These are phyloP conservation scores for Burhinus bistriatus DNA, from an alignment of 2,113 vertebrate genomes.

Conservation along the genomic window DNA sequence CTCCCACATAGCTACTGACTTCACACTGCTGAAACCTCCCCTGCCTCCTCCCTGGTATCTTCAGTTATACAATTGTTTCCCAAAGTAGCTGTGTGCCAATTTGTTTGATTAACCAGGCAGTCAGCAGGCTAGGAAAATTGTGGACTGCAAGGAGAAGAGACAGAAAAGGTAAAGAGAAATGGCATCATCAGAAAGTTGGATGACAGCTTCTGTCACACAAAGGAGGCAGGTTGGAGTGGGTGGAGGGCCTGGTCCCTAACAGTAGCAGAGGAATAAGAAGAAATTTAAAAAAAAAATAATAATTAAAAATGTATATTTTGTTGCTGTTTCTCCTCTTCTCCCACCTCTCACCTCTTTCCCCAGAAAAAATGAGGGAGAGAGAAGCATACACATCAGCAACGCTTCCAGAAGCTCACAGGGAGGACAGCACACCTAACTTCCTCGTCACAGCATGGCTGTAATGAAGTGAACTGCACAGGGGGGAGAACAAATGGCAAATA, in stretches of 20 bases:
- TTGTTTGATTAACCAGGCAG: not conserved
- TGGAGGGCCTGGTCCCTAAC: not conserved
- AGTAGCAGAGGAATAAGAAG: not conserved
- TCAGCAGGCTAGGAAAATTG: not conserved
- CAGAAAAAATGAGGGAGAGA: fast-evolving
- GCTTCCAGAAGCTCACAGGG: not conserved
- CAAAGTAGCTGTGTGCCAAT: not conserved
- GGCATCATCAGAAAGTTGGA: not conserved
- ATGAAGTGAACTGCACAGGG: not conserved
- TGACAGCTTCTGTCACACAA: not conserved
- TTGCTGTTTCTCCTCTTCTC: not conserved
- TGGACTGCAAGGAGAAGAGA: not conserved
- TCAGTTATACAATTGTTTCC: not conserved
- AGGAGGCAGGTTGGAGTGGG: not conserved
- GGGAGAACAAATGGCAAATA: not conserved
- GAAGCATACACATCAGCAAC: not conserved
- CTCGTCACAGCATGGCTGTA: not conserved
- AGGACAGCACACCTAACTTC: not conserved
- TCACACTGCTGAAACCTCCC: not conserved
- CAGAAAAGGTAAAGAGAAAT: not conserved
- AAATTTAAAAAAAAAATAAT: not conserved
- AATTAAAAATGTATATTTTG: not conserved
- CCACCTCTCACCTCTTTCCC: not conserved
- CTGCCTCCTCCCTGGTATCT: not conserved
- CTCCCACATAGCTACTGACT: not conserved